Evolutionary conservation across 2,888 invertebrate species (phyloP).

Genomic region (Druceiella hillmani): DNA sequence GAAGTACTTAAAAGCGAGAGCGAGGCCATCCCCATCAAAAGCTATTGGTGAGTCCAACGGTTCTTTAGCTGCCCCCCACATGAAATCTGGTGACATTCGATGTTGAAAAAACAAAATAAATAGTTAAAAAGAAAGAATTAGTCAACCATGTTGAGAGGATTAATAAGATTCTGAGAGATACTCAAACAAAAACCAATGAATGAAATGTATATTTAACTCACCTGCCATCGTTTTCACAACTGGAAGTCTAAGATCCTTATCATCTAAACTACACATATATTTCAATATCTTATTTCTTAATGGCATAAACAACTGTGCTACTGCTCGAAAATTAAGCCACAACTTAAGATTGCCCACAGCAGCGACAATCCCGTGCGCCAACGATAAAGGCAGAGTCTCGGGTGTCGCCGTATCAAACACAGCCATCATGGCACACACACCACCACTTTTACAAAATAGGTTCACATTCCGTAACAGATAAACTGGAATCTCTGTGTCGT

Average conservation of each 20-base stretch:
- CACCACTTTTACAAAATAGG: slow-evolving; percentile 87
- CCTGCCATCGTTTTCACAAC: slow-evolving; percentile 91
- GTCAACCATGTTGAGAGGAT: neutral
- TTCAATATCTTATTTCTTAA: slow-evolving; percentile 80
- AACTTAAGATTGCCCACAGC: slow-evolving; percentile 89
- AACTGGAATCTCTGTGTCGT: slow-evolving; percentile 90
- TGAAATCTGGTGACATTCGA: slow-evolving; percentile 62
- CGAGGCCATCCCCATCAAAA: slow-evolving; percentile 86
- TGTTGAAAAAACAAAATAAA: neutral
- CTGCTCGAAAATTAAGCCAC: slow-evolving; percentile 89
- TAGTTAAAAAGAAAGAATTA: slow-evolving; percentile 1
- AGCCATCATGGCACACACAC: slow-evolving; percentile 79
- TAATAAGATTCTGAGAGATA: neutral
- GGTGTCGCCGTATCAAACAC: slow-evolving; percentile 78
- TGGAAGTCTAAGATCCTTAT: slow-evolving; percentile 83
- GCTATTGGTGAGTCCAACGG: slow-evolving; percentile 79
- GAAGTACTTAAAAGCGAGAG: slow-evolving; percentile 94
- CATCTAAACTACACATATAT: slow-evolving; percentile 91
- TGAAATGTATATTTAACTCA: slow-evolving; percentile 32
- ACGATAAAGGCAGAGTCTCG: slow-evolving; percentile 71
- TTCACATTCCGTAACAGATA: slow-evolving; percentile 89
- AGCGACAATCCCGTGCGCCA: slow-evolving; percentile 89
- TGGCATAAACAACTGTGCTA: slow-evolving; percentile 84
- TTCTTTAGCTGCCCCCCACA: slow-evolving; percentile 94
- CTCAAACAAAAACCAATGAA: neutral